phyloP scores from a whole-genome alignment of 37 sponge, comb jelly and placozoan genomes.

The Theonella swinhoei region DNA sequence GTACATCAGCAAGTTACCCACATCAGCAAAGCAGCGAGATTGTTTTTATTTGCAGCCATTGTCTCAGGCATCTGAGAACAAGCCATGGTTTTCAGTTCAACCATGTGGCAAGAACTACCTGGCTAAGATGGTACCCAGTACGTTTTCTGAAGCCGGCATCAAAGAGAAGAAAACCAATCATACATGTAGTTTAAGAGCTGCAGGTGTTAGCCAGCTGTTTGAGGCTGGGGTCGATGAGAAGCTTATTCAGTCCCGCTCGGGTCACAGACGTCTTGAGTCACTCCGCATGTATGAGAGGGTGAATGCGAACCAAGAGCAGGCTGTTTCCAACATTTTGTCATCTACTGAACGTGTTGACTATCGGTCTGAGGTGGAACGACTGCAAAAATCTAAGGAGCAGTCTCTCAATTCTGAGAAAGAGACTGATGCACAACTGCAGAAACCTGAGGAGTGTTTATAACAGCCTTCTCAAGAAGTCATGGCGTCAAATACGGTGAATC shows the following conservation, averaged over 20 bases:
- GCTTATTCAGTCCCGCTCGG: conserved; percentile 1
- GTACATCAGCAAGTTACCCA: conserved; percentile 17
- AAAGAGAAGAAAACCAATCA: conserved; percentile 30
- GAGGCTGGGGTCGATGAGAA: conserved; percentile 23
- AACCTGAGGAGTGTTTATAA: no score
- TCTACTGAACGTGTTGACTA: not conserved
- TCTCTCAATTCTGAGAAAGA: no score
- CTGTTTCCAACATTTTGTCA: not conserved
- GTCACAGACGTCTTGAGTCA: conserved; percentile 4
- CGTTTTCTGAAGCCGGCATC: conserved; percentile 11
- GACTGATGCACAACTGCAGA: no score
- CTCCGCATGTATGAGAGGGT: conserved; percentile 18
- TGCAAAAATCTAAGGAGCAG: not conserved
- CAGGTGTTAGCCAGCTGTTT: conserved; percentile 27
- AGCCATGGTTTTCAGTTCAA: not conserved
- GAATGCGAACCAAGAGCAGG: conserved; percentile 1
- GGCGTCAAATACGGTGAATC: no score
- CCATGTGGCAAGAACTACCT: conserved; percentile 10
- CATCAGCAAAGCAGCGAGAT: not conserved
- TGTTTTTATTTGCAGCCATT: not conserved
- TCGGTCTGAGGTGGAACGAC: not conserved
- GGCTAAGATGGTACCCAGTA: not conserved
- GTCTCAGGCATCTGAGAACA: not conserved
- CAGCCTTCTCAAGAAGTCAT: no score
- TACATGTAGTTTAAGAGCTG: conserved; percentile 35